These are phyloP conservation scores for Synergus umbraculus DNA, from an alignment of 2,888 invertebrate species.

Conservation along the genomic window DNA sequence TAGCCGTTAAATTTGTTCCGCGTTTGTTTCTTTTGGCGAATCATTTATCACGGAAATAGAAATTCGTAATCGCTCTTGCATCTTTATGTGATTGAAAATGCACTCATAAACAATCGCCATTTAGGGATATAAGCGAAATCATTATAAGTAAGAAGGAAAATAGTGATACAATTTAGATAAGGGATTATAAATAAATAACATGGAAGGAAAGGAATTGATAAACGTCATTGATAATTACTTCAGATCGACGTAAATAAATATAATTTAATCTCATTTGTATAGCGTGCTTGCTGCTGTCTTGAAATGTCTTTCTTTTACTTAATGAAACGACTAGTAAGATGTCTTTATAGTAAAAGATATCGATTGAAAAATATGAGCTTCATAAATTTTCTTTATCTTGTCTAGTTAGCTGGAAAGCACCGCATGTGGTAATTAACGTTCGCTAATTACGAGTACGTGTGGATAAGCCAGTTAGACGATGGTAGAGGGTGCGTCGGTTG, in stretches of 20 bases:
- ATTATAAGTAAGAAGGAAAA: background rate
- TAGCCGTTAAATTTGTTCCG: background rate
- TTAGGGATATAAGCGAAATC: background rate
- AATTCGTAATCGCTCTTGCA: constrained; percentile 20
- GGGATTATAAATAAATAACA: background rate
- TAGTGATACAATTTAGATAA: background rate
- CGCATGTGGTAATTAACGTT: constrained; percentile 64
- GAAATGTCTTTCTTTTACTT: background rate
- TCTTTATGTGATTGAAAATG: background rate
- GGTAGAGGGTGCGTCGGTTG: constrained; percentile 52
- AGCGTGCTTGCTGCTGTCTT: background rate
- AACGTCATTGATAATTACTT: background rate
- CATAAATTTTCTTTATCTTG: constrained; percentile 38
- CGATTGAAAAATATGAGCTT: constrained; percentile 21
- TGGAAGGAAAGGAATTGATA: no score
- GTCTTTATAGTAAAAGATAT: background rate
- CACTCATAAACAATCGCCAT: background rate
- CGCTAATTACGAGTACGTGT: constrained; percentile 64
- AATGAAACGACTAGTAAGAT: constrained; percentile 6
- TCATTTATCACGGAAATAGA: constrained; percentile 20
- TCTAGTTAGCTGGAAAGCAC: constrained; percentile 52
- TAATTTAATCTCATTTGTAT: background rate
- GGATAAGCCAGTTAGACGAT: constrained; percentile 50
- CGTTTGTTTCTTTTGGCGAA: constrained; percentile 22
- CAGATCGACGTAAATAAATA: background rate